These are phyloP conservation scores for Melolontha melolontha DNA, from an alignment of 2,888 invertebrate genomes.

Conservation along the genomic window DNA sequence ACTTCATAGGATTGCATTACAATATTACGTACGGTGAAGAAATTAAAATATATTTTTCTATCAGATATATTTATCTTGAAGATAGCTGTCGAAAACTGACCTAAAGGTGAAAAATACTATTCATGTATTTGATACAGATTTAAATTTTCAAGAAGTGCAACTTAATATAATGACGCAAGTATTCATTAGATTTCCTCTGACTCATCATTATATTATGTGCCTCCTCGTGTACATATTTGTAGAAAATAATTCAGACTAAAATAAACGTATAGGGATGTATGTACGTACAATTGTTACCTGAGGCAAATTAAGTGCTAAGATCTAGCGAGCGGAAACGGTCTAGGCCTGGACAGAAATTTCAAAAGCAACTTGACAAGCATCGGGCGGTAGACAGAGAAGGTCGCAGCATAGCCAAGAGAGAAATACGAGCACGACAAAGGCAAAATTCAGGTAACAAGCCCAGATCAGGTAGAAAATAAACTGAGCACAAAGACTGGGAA, in stretches of 20 bases:
- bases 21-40: no score
- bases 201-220: not conserved
- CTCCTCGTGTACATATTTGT: not conserved
- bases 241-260: not conserved
- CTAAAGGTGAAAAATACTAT: no score
- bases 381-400: slow-evolving; percentile 59
- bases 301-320: slow-evolving; percentile 50
- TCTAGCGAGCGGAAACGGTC: slow-evolving; percentile 53
- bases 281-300: slow-evolving; percentile 8
- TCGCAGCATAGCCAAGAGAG: slow-evolving; percentile 48
- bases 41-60: no score
- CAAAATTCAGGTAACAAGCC: slow-evolving; percentile 60
- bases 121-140: no score
- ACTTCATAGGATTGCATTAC: no score
- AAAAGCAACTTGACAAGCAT: slow-evolving; percentile 67
- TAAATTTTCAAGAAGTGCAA: no score
- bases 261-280: not conserved
- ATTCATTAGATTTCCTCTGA: slow-evolving; percentile 19
- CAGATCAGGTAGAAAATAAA: slow-evolving; percentile 46
- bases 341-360: slow-evolving; percentile 63
- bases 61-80: no score
- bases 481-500: slow-evolving; percentile 36
- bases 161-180: no score
- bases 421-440: slow-evolving; percentile 48
- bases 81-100: no score